These are phyloP conservation scores for Mola mola DNA, from an alignment of 2,113 vertebrate species.

Conservation along the genomic window DNA sequence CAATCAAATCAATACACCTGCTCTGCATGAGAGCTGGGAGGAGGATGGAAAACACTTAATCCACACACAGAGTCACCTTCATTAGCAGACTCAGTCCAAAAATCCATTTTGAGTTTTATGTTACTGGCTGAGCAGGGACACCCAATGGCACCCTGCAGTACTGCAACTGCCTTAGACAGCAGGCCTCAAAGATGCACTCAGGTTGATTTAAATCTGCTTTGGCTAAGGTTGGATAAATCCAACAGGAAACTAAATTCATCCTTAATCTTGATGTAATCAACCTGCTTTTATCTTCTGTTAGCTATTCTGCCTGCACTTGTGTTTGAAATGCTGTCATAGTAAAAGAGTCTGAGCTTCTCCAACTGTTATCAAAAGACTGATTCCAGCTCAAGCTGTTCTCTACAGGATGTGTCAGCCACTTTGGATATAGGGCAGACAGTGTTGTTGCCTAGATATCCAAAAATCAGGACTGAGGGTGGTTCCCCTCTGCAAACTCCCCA, in stretches of 20 bases:
- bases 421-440: slow-evolving; percentile 51
- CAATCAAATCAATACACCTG: not conserved
- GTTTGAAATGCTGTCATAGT: slow-evolving; percentile 16
- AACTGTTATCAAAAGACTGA: slow-evolving; percentile 51
- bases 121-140: slow-evolving; percentile 70
- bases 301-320: slow-evolving; percentile 2
- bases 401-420: slow-evolving; percentile 29
- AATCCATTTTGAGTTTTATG: too few relatives aligned
- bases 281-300: slow-evolving; percentile 15
- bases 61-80: not conserved
- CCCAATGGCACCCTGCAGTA: slow-evolving; percentile 39
- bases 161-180: slow-evolving; percentile 9
- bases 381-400: slow-evolving; percentile 25
- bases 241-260: not conserved
- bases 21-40: not conserved
- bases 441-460: slow-evolving; percentile 49
- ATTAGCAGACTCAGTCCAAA: too few relatives aligned
- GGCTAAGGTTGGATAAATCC: slow-evolving; percentile 24
- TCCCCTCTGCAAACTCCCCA: slow-evolving; percentile 45
- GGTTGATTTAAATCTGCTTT: slow-evolving; percentile 22
- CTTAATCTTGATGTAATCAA: slow-evolving; percentile 12
- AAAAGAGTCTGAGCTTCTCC: slow-evolving; percentile 15
- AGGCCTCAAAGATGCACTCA: not conserved
- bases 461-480: slow-evolving; percentile 45
- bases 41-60: not conserved